A percentile compares a stretch with the other conserved stretches of the same genome.
Evolutionary conservation across 2,113 vertebrate species (phyloP).

Genomic region (Chrysemys picta): DNA sequence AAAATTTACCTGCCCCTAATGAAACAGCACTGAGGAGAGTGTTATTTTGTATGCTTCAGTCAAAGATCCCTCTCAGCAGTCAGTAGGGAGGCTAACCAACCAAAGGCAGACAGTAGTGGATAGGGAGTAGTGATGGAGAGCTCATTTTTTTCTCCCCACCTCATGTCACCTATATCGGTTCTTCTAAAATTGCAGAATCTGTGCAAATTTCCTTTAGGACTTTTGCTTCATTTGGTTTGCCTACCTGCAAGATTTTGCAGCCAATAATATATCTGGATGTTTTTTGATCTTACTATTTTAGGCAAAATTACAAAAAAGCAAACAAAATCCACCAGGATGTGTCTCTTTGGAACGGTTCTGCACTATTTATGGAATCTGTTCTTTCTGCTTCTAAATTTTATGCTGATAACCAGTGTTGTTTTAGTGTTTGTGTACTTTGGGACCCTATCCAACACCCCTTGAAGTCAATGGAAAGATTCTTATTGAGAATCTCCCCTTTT

Average conservation of each 20-base stretch:
- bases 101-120: not conserved
- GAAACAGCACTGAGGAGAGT: no score
- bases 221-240: not conserved
- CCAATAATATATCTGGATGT: not conserved
- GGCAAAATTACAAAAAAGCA: not conserved
- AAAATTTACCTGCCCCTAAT: no score
- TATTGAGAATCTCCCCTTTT: not conserved
- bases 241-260: not conserved
- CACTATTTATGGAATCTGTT: not conserved
- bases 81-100: not conserved
- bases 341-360: not conserved
- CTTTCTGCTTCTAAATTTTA: not conserved
- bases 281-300: not conserved
- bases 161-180: not conserved
- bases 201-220: not conserved
- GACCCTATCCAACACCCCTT: not conserved
- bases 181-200: not conserved
- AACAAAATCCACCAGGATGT: not conserved
- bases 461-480: not conserved
- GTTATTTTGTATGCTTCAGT: no score
- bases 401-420: not conserved
- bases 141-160: not conserved
- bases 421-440: not conserved
- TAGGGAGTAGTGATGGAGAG: not conserved
- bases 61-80: no score